Conservation (phyloP, 2,113 vertebrate species). For the Pithys albifrons region DNA sequence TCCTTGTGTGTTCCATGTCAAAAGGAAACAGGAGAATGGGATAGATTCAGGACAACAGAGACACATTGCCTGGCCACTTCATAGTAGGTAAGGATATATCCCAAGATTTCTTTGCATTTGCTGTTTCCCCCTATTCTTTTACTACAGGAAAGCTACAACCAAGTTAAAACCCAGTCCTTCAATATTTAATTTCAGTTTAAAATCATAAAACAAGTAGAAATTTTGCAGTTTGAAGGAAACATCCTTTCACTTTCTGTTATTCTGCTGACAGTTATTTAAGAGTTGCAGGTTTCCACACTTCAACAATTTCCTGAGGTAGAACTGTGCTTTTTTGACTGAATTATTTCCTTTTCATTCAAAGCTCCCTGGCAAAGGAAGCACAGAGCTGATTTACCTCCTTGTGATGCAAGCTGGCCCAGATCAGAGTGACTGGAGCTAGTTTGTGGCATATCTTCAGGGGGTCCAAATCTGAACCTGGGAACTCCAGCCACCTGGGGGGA, state of each 20-base stretch:
- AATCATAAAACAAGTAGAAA: not conserved
- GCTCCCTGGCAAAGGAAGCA: not conserved
- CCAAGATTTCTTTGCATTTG: not conserved
- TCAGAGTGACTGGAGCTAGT: constrained; percentile 92
- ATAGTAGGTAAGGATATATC: not conserved
- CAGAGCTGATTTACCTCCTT: constrained; percentile 84
- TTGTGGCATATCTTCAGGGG: constrained; percentile 89
- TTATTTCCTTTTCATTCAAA: not conserved
- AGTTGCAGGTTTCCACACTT: not conserved
- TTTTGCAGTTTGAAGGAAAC: not conserved
- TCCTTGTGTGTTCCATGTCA: not conserved
- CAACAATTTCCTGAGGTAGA: not conserved
- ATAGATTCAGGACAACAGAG: not conserved
- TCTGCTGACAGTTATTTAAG: not conserved
- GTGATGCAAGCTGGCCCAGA: constrained; percentile 92
- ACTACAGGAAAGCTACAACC: not conserved
- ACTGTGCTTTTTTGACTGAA: not conserved
- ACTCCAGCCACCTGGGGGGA: constrained; percentile 94
- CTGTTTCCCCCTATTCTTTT: not conserved
- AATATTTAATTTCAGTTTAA: not conserved
- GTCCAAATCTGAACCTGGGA: constrained; percentile 88
- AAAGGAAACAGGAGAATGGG: not conserved
- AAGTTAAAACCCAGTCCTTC: not conserved
- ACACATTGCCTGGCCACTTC: not conserved
- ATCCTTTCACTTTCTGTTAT: not conserved